Evolutionary conservation across 2,113 vertebrate genomes (phyloP), one percentile per base, ranked within the genome.

Genomic region (Zosterops hypoxanthus): DNA sequence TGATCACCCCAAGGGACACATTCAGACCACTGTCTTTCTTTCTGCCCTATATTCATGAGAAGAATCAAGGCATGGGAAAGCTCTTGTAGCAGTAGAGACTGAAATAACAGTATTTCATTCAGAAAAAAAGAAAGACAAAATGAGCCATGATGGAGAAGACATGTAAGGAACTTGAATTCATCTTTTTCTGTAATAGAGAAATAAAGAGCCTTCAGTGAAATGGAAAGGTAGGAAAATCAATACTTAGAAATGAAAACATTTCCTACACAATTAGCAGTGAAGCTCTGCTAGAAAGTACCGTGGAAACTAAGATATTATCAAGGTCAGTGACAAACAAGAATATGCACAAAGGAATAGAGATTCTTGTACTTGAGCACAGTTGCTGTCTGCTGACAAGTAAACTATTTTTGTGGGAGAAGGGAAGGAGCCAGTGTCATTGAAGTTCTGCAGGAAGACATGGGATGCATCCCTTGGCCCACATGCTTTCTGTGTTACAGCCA

Each of bases 401-500:
- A 21, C 2, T 17, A 7, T 25, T 39, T 66, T 56, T 64, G 6
- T 19, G 12, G 34, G 11, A 76, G 31, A 76, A 70, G 11, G 15
- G 47, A 75, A 73, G 11, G 31, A 83, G 14, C 3, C 6, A 16
- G 6, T 6, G 12, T 23, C 25, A 46, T 14, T 60, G 21, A 42
- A 11, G 28, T 57, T 80, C 18, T 49, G 10, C n/a, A 73, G 55
- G 11, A 44, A 44, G 25, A 9, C 9, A 11, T 46, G 46, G 44
- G 44, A 44, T 44, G 44, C 2, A 26, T 12, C 10, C 22, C 17
- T 80, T 65, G n/a, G 10, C 33, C 52, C 53, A 28, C 11, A 13
- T 0, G 0, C 4, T 34, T 21, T 50, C 2, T 1, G 1, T 71
- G 33, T 42, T 55, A 55, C 4, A 11, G 22, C 39, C 53, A 72